A percentile compares a stretch with the other conserved stretches of the same genome.
phyloP scores from a whole-genome alignment of 2,797 vertebrate species.

The Lagodon rhomboides region DNA sequence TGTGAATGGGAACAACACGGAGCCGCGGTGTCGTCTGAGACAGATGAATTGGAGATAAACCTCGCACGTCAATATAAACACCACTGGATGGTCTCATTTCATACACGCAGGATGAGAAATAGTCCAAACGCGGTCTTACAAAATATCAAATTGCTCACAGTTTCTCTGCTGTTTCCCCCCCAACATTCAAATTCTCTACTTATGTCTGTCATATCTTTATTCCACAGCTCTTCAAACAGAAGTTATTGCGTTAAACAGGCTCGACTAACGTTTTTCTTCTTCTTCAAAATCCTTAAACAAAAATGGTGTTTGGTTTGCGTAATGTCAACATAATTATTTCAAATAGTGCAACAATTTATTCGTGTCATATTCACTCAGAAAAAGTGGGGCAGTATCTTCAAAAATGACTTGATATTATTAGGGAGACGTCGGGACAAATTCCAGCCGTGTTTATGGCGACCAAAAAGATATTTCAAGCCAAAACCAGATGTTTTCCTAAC shows the following conservation, averaged over 20 bases:
- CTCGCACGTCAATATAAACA: constrained; percentile 46
- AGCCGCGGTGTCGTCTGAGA: constrained; percentile 28
- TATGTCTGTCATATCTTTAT: constrained; percentile 3
- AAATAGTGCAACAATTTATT: too few species aligned
- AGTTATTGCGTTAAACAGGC: neutral
- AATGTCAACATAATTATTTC: too few species aligned
- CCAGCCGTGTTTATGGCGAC: too few species aligned
- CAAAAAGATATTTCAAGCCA: too few species aligned
- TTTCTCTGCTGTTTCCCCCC: neutral
- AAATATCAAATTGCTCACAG: constrained; percentile 20
- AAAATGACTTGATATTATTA: too few species aligned
- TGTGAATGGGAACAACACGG: constrained; percentile 37
- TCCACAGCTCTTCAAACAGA: constrained; percentile 1
- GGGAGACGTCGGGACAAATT: too few species aligned
- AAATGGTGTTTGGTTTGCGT: too few species aligned
- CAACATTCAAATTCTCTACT: neutral
- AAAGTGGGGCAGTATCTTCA: too few species aligned
- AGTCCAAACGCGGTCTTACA: constrained; percentile 7
- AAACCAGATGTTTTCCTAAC: too few species aligned
- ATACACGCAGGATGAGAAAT: constrained; percentile 24
- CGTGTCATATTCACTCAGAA: too few species aligned
- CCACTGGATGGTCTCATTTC: constrained; percentile 29
- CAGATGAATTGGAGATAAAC: constrained; percentile 56
- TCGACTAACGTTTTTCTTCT: neutral
- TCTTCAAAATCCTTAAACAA: too few species aligned